Conservation (phyloP, 2,797 vertebrate genomes). For the Coendou prehensilis region DNA sequence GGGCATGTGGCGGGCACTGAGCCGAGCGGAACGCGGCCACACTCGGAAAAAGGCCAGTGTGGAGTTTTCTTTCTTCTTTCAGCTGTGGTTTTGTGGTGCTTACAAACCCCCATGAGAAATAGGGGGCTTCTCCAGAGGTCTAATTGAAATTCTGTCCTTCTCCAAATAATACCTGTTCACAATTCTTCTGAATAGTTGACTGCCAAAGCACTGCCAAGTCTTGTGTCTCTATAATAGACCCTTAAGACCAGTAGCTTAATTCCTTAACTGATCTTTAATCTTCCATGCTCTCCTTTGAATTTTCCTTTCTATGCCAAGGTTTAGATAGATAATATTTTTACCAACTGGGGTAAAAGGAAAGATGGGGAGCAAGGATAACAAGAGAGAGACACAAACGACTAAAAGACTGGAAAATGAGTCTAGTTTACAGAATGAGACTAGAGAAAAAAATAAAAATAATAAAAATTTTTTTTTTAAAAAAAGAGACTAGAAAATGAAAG, state of each 20-base stretch:
- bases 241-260: neutral
- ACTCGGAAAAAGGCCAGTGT: slow-evolving; percentile 85
- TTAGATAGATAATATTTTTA: neutral
- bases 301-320: slow-evolving; percentile 2
- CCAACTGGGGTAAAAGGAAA: neutral
- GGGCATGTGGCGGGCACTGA: slow-evolving; percentile 84
- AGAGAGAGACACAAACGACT: neutral
- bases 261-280: slow-evolving; percentile 17
- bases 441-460: neutral
- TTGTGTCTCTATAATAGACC: neutral
- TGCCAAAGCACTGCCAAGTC: neutral
- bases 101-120: neutral
- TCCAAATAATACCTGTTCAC: neutral
- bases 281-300: neutral
- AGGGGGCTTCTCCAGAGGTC: slow-evolving; percentile 5
- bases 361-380: neutral
- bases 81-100: slow-evolving; percentile 77
- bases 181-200: neutral
- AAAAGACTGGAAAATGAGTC: neutral
- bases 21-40: slow-evolving; percentile 81
- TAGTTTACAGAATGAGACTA: neutral
- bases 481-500: neutral
- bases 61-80: slow-evolving; percentile 82
- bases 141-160: neutral
- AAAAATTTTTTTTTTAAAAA: neutral